Conservation (phyloP, 2,113 vertebrate species). For the Ibidorhyncha struthersii region DNA sequence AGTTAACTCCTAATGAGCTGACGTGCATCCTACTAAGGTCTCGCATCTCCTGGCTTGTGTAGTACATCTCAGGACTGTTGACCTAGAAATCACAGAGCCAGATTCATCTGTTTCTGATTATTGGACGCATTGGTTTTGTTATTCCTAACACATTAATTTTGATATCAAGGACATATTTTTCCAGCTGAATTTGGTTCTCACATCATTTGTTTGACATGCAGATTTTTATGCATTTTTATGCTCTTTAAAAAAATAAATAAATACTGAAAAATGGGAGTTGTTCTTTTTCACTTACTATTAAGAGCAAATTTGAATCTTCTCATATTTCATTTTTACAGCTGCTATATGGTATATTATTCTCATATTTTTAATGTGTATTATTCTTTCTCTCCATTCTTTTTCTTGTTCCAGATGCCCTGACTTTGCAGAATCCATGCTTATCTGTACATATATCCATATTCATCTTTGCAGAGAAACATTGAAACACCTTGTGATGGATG, state of each 20-base stretch:
- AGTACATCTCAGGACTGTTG: neutral
- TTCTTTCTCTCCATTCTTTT: neutral
- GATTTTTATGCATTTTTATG: neutral
- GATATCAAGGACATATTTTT: neutral
- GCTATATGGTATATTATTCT: neutral
- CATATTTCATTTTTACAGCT: neutral
- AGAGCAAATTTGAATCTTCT: neutral
- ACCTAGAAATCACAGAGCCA: neutral
- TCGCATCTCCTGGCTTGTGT: neutral
- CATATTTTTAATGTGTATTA: neutral
- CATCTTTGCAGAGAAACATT: neutral
- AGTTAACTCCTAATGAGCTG: neutral
- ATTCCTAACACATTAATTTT: neutral
- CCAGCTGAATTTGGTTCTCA: neutral
- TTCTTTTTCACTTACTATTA: neutral
- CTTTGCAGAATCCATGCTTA: neutral
- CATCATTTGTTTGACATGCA: neutral
- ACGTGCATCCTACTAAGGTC: neutral
- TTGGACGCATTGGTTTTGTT: neutral
- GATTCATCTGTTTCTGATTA: constrained; percentile 12
- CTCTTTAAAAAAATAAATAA: neutral
- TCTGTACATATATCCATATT: neutral
- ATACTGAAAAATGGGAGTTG: neutral
- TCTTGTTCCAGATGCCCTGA: neutral
- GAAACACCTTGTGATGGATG: neutral